Evolutionary conservation across 2,797 vertebrate genomes (phyloP).

Genomic region (Gallirallus australis): DNA sequence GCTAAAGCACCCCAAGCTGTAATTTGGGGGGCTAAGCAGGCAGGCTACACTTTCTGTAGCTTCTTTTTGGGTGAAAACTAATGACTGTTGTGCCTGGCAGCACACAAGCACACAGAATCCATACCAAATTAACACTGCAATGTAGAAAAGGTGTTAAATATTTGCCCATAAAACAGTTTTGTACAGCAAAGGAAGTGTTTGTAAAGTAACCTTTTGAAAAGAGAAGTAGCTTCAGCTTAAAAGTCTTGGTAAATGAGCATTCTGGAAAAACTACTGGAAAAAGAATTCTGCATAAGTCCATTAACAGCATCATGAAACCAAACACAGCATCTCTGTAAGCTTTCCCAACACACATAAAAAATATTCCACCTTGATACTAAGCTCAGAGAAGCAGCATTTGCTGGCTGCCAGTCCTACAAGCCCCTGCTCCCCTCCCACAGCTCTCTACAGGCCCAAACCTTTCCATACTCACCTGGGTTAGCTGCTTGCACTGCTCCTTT

Average conservation of each 20-base stretch:
- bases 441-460: background rate
- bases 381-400: background rate
- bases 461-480: slow-evolving; percentile 86
- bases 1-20: background rate
- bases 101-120: background rate
- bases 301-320: background rate
- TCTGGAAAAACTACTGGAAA: background rate
- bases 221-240: background rate
- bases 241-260: background rate
- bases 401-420: background rate
- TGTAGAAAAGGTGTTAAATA: background rate
- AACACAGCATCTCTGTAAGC: rapidly evolving
- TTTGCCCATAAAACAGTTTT: background rate
- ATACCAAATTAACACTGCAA: background rate
- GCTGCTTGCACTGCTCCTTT: slow-evolving; percentile 96
- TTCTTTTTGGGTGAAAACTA: background rate
- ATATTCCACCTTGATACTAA: background rate
- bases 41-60: background rate
- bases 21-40: background rate
- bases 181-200: background rate
- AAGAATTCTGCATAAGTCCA: background rate
- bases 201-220: background rate
- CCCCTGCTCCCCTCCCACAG: background rate
- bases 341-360: background rate
- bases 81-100: background rate